Conservation (phyloP, 2,113 vertebrate genomes). For the Bagarius yarrelli region DNA sequence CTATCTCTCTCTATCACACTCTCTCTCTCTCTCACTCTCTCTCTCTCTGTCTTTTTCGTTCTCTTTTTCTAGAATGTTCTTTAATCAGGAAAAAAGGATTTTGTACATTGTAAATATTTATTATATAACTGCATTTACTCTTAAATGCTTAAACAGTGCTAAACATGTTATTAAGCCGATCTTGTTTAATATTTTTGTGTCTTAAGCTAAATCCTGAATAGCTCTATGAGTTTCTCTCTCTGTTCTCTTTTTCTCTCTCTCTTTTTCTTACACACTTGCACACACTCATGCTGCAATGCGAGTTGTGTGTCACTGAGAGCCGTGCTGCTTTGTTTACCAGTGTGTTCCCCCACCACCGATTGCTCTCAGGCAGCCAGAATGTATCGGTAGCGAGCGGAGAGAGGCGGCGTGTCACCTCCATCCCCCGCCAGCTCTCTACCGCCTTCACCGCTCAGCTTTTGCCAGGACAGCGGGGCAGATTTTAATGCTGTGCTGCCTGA, state of each 20-base stretch:
- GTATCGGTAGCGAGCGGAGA: constrained; percentile 9
- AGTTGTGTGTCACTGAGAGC: constrained; percentile 10
- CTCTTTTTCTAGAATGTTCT: background rate
- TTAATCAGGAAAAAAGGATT: background rate
- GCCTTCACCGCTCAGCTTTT: constrained; percentile 38
- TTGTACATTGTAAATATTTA: background rate
- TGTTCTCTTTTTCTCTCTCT: background rate
- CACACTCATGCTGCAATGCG: background rate
- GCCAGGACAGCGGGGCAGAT: constrained; percentile 43
- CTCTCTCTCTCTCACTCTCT: too few species aligned
- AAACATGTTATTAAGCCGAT: background rate
- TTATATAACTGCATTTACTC: background rate
- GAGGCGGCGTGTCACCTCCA: constrained; percentile 24
- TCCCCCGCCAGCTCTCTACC: constrained; percentile 23
- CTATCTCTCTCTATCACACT: too few species aligned
- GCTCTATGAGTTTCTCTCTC: background rate
- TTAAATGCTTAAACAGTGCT: background rate
- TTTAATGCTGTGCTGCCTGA: constrained; percentile 58
- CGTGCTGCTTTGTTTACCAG: constrained; percentile 32
- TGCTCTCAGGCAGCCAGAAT: constrained; percentile 22
- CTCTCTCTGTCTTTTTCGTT: too few species aligned
- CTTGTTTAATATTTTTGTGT: background rate
- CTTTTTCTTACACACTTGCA: background rate
- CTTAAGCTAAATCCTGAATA: background rate
- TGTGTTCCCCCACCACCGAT: constrained; percentile 30